phyloP scores from a whole-genome alignment of 2,797 vertebrate species.

The Phaenicophaeus curvirostris region DNA sequence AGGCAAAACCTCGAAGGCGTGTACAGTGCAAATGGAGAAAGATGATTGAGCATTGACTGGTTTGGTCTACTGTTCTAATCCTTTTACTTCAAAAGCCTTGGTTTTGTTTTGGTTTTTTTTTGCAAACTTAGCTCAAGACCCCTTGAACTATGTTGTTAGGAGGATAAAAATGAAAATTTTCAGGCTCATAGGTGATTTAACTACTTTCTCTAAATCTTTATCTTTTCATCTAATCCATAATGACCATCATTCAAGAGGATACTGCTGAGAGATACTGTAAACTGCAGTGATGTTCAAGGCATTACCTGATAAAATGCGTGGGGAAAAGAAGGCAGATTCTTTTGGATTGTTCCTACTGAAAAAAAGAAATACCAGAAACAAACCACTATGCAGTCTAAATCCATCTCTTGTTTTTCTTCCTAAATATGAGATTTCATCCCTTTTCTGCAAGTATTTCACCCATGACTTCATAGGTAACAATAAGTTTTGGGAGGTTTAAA shows the following conservation, averaged over 20 bases:
- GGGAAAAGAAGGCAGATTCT: not conserved
- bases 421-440: not conserved
- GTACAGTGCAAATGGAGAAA: not conserved
- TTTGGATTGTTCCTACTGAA: not conserved
- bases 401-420: not conserved
- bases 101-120: no score
- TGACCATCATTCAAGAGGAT: not conserved
- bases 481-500: not conserved
- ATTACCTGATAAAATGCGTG: not conserved
- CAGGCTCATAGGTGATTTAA: not conserved
- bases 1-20: not conserved
- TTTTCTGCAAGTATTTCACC: not conserved
- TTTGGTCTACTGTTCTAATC: not conserved
- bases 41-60: not conserved
- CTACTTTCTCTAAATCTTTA: not conserved
- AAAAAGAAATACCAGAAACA: not conserved
- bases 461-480: not conserved
- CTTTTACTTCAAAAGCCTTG: not conserved
- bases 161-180: not conserved
- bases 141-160: no score
- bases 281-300: not conserved
- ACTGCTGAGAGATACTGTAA: not conserved
- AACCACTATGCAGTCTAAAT: not conserved
- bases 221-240: not conserved
- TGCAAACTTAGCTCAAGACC: no score